These are phyloP conservation scores for Rhagoletis zephyria DNA, from an alignment of 1,140 invertebrate species.

Conservation along the genomic window DNA sequence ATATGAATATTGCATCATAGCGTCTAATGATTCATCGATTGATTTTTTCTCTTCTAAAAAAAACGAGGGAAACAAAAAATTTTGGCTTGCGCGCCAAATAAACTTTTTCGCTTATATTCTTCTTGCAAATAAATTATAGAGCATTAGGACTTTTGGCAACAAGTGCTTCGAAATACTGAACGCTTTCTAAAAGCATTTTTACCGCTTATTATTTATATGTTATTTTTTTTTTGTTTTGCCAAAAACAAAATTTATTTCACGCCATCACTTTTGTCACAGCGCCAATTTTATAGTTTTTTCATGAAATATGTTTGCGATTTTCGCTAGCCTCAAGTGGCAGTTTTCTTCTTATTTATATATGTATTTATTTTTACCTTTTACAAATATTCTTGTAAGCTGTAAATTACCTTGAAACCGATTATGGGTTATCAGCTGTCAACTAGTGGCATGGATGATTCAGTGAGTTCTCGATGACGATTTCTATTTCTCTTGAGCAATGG, in stretches of 20 bases:
- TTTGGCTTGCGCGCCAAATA: background rate
- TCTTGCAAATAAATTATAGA: background rate
- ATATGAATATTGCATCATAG: background rate
- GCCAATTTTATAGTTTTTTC: background rate
- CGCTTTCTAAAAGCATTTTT: background rate
- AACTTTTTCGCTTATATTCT: background rate
- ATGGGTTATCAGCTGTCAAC: background rate
- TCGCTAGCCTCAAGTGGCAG: no score
- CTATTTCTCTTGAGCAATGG: background rate
- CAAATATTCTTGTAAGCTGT: background rate
- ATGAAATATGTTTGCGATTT: no score
- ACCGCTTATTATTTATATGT: background rate
- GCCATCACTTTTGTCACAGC: background rate
- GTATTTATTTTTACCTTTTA: no score
- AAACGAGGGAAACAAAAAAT: background rate
- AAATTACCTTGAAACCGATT: background rate
- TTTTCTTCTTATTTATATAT: no score
- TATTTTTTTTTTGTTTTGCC: background rate
- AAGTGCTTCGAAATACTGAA: background rate
- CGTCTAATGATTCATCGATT: slow-evolving; percentile 7
- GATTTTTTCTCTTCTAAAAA: background rate
- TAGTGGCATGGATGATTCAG: background rate
- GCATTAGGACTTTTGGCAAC: slow-evolving; percentile 20
- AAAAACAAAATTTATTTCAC: background rate
- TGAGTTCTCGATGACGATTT: background rate